Conservation (phyloP, 2,888 invertebrate species). For the Nomada fucata region DNA sequence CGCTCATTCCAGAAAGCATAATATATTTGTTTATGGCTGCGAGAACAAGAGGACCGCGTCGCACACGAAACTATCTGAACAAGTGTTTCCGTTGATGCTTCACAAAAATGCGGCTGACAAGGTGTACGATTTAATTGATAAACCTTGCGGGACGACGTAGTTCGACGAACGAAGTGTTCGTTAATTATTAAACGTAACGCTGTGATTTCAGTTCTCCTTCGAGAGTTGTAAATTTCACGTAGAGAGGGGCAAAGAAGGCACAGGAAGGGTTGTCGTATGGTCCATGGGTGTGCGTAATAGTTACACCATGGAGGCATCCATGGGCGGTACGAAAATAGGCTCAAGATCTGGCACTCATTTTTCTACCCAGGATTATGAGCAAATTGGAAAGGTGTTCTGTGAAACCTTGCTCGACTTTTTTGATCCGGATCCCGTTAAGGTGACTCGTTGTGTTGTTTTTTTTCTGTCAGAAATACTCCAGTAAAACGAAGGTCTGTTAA, state of each 20-base stretch:
- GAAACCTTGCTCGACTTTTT: slow-evolving; percentile 96
- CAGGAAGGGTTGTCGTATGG: slow-evolving; percentile 97
- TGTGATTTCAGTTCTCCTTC: slow-evolving; percentile 91
- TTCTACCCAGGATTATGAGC: slow-evolving; percentile 90
- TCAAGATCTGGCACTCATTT: slow-evolving; percentile 94
- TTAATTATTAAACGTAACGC: neutral
- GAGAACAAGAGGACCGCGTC: slow-evolving; percentile 91
- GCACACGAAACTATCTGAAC: slow-evolving; percentile 93
- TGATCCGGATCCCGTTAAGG: slow-evolving; percentile 93
- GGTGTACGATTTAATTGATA: slow-evolving; percentile 84
- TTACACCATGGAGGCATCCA: slow-evolving; percentile 97
- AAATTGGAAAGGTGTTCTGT: slow-evolving; percentile 95
- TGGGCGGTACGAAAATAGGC: slow-evolving; percentile 94
- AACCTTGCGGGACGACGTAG: neutral
- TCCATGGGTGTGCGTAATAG: slow-evolving; percentile 97
- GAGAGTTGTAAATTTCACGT: slow-evolving; percentile 97
- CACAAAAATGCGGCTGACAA: slow-evolving; percentile 96
- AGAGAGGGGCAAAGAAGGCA: slow-evolving; percentile 97
- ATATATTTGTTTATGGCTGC: slow-evolving; percentile 98
- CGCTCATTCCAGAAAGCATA: slow-evolving; percentile 97
- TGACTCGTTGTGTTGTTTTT: slow-evolving; percentile 76
- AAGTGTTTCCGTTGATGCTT: slow-evolving; percentile 97
- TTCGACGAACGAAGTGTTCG: neutral
- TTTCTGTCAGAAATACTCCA: neutral
- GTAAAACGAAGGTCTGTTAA: neutral